A percentile compares a stretch with the other conserved stretches of the same genome.
phyloP scores from a whole-genome alignment of 2,113 vertebrate species.

The Camelus bactrianus region DNA sequence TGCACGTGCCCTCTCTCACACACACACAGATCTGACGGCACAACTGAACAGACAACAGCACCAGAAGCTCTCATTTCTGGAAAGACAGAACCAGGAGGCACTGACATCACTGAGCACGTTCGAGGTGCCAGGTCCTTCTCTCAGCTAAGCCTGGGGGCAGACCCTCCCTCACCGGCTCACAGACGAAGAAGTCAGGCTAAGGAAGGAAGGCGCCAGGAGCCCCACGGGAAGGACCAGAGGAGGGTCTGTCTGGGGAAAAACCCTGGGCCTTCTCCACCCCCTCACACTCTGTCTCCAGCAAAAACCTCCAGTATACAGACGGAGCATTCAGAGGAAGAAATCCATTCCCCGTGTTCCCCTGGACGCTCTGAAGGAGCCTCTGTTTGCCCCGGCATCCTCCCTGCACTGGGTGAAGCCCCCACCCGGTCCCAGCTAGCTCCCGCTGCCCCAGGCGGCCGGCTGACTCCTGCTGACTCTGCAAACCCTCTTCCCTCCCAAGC shows the following conservation, averaged over 20 bases:
- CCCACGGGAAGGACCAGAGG: neutral
- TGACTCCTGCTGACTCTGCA: neutral
- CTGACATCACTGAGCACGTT: neutral
- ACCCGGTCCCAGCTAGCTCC: neutral
- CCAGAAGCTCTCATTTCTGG: neutral
- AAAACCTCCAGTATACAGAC: slow-evolving; percentile 33
- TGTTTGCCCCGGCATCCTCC: neutral
- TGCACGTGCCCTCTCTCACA: neutral
- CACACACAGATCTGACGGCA: neutral
- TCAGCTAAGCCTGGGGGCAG: neutral
- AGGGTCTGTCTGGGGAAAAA: neutral
- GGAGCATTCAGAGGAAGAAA: slow-evolving; percentile 44
- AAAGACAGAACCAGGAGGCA: neutral
- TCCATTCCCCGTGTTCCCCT: neutral
- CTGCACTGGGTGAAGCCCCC: neutral
- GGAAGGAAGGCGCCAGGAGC: neutral
- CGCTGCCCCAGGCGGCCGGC: neutral
- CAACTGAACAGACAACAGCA: neutral
- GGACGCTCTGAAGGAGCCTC: neutral
- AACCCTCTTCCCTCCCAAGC: neutral
- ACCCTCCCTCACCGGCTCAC: neutral
- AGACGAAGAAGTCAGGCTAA: neutral
- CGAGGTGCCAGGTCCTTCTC: neutral
- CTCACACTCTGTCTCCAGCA: neutral
- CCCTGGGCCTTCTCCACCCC: neutral